A percentile compares a stretch with the other conserved stretches of the same genome.
These are phyloP conservation scores for Magallana nippona DNA, from an alignment of 2,888 invertebrate species.

Conservation along the genomic window DNA sequence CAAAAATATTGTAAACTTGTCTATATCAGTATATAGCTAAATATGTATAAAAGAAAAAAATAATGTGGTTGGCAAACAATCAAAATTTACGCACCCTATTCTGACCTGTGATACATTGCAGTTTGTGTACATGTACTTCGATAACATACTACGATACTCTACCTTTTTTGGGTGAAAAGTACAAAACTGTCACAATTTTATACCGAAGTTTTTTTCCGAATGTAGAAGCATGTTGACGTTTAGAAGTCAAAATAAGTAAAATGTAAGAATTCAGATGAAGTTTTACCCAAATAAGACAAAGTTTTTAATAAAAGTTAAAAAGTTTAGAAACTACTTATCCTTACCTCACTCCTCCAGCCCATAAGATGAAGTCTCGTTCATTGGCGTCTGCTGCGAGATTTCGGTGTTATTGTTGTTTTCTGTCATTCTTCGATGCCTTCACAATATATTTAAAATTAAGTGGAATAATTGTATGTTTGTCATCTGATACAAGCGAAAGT, in stretches of 20 bases:
- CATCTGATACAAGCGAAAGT: no score
- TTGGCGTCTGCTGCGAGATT: conserved; percentile 32
- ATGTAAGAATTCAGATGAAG: no score
- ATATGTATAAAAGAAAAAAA: not conserved
- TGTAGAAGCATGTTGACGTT: no score
- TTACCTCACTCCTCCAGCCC: conserved; percentile 35
- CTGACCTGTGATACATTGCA: conserved; percentile 44
- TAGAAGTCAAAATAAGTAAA: no score
- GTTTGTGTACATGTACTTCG: conserved; percentile 40
- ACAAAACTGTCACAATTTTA: conserved; percentile 57
- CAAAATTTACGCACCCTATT: conserved; percentile 44
- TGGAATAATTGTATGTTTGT: not conserved
- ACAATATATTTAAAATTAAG: not conserved
- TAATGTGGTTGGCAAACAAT: conserved; percentile 46
- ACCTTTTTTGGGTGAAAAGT: conserved; percentile 60
- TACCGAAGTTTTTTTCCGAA: conserved; percentile 14
- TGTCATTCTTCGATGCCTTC: no score
- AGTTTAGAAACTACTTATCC: conserved; percentile 27
- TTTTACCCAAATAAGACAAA: conserved; percentile 4
- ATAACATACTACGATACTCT: conserved; percentile 41
- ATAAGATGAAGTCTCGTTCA: conserved; percentile 24
- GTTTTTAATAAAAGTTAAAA: not conserved
- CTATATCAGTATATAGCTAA: no score
- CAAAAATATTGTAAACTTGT: no score
- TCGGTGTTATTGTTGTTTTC: not conserved